phyloP scores from a whole-genome alignment of 2,797 vertebrate species.

The Pantherophis vulpinus region DNA sequence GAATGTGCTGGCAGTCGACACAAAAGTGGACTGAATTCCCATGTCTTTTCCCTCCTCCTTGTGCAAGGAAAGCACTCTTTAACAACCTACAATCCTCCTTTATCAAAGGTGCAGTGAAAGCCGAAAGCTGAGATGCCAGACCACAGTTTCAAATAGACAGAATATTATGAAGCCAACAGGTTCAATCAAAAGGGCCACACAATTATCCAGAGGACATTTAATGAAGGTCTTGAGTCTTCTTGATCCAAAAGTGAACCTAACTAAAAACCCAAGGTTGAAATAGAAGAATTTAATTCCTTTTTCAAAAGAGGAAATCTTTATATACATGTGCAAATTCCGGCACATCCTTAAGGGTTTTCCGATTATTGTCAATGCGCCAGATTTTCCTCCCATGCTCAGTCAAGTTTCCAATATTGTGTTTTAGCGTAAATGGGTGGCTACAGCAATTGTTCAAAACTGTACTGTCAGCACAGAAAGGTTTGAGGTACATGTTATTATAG shows the following conservation, averaged over 20 bases:
- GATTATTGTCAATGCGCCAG: not conserved
- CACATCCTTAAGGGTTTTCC: not conserved
- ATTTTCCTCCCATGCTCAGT: not conserved
- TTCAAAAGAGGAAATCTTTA: not conserved
- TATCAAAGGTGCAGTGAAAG: not conserved
- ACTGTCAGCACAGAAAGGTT: not conserved
- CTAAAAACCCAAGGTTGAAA: not conserved
- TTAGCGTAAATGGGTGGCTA: not conserved
- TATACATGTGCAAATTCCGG: not conserved
- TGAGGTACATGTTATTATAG: not conserved
- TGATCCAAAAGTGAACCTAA: not conserved
- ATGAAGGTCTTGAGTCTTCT: not conserved
- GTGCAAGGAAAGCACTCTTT: constrained; percentile 9
- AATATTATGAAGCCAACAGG: not conserved
- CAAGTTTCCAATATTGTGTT: not conserved
- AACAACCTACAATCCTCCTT: not conserved
- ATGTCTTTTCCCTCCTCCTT: not conserved
- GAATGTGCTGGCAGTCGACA: constrained; percentile 10
- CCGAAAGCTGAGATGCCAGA: constrained; percentile 6
- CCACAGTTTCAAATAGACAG: constrained; percentile 13
- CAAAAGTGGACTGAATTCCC: not conserved
- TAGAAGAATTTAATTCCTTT: not conserved
- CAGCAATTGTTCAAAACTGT: not conserved
- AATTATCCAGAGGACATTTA: not conserved
- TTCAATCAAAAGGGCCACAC: constrained; percentile 2